phyloP scores from a whole-genome alignment of 35 echinoderm and acorn worm species.

The Amphiura filiformis region DNA sequence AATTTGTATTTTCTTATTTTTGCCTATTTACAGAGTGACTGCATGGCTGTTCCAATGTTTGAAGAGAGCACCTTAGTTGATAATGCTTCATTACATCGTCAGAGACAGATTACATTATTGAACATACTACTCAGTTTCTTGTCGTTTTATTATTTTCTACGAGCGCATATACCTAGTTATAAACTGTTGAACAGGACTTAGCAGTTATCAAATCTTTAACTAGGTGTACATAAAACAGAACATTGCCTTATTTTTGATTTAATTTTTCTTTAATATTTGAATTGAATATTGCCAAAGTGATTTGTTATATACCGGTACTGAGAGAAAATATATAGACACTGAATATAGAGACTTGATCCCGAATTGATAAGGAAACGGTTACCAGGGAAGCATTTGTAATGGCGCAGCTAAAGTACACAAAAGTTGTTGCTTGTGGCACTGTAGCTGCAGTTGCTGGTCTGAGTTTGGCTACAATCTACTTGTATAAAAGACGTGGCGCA shows the following conservation, averaged over 20 bases:
- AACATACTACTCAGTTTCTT: not conserved
- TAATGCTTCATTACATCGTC: not conserved
- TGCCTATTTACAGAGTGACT: not conserved
- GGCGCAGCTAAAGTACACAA: conserved; percentile 87
- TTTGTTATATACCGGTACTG: no score
- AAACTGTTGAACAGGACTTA: conserved; percentile 8
- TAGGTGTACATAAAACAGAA: not conserved
- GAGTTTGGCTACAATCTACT: conserved; percentile 53
- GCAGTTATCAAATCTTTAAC: not conserved
- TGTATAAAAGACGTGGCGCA: conserved; percentile 51
- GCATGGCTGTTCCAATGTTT: not conserved
- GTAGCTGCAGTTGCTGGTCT: conserved; percentile 45
- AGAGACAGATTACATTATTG: not conserved
- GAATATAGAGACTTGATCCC: not conserved
- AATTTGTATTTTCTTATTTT: not conserved
- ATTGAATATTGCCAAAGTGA: no score
- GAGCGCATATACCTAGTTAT: not conserved
- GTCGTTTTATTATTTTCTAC: conserved; percentile 4
- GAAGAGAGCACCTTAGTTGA: not conserved
- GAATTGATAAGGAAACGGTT: not conserved
- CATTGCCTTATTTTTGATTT: not conserved
- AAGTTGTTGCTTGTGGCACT: conserved; percentile 80
- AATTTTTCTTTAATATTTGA: no score
- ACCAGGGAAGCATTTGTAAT: conserved; percentile 23
- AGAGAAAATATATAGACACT: no score